Base-by-base conservation (phyloP, 2,888 invertebrate species). In the Heliconius hortense region DNA sequence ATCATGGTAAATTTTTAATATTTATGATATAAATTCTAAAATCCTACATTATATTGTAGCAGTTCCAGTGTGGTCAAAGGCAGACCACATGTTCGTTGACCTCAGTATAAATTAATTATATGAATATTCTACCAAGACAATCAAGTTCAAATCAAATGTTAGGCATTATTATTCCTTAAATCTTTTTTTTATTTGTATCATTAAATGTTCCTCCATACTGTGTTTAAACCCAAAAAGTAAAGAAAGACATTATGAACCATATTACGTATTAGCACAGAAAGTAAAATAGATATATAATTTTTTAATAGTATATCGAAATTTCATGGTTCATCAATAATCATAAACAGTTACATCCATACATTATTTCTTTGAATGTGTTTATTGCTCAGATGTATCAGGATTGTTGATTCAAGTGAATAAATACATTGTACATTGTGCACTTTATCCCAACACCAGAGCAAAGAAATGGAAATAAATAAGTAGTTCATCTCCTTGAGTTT, bases 61-160 rank as follows among this genome's bases (percentile, higher is more conserved):
- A 76, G 63, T 24, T 56, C 60, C 73, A 75, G 67, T 76, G 73
- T 76, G 76, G 78, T 76, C 75, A 77, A 70, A 74, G 76, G 69
- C 66, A 75, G 70, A 56, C 31, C 68, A 60, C 28, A 76, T 78
- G 80, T 77, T 73, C 79, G 56, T 78, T 80, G 80, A 80, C 78
- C 78, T 76, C 72, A 43, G 26, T 60, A 77, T 80, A 74, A 80
- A 77, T 79, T 77, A 74, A 76, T 76, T 75, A 79, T 72, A 66
- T 76, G 72, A 48, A 75, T 64, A 63, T 64, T 43, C 24, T 63
- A 63, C 21, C 21, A n/a, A 66, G 11, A 26, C 59, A 63, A n/a
- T 63, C 13, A 26, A 73, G 21, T 35, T 66, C 39, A 43, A 39
- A 66, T 66, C 21, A 39, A 66, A 66, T 66, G 66, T 66, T 48